These are phyloP conservation scores for Steatocranus sp. DNA, from an alignment of 2,797 vertebrate species.

Conservation along the genomic window DNA sequence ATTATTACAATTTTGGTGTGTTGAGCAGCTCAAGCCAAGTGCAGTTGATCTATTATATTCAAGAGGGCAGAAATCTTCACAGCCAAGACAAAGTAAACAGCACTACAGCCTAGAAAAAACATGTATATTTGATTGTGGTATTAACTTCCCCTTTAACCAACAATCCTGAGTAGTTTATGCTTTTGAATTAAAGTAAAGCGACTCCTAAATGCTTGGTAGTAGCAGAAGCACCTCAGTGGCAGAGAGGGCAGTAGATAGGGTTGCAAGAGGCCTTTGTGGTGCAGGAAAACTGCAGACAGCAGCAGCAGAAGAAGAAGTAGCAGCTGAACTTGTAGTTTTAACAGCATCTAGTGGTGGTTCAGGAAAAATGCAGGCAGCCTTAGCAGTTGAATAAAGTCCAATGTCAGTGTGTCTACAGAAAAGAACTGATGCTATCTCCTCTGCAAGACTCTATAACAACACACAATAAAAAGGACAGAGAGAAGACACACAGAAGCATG, in stretches of 20 bases:
- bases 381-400: conserved; percentile 53
- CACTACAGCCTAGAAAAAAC: not conserved
- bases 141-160: not conserved
- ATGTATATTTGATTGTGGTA: not conserved
- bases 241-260: conserved; percentile 51
- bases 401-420: conserved; percentile 78
- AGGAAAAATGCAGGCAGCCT: conserved; percentile 53
- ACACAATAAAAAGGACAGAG: conserved; percentile 1
- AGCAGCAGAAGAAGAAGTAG: not conserved
- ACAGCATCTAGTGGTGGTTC: conserved; percentile 42
- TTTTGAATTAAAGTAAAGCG: not conserved
- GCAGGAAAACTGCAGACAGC: conserved; percentile 37
- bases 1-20: not conserved
- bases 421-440: conserved; percentile 89
- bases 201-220: conserved; percentile 14
- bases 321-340: conserved; percentile 23
- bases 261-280: conserved; percentile 73
- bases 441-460: conserved; percentile 85
- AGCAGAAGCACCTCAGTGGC: conserved; percentile 79
- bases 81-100: not conserved
- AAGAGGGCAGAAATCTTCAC: not conserved
- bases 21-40: accelerated
- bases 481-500: not conserved
- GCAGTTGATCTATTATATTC: not conserved
- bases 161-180: not conserved